Conservation (phyloP, 2,797 vertebrate species). For the Mus minutoides region DNA sequence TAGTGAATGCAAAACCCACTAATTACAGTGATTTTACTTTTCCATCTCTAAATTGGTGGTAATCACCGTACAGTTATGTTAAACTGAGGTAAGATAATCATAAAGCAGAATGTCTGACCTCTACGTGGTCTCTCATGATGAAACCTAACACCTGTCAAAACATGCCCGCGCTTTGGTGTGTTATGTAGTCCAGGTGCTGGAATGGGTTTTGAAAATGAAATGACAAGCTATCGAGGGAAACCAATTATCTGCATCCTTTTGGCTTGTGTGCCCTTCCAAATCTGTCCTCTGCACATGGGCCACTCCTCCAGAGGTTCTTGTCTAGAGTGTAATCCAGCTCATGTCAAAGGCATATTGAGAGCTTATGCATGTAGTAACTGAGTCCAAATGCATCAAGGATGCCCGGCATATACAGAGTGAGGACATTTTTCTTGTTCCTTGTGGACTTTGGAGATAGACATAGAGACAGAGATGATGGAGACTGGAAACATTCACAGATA, state of each 20-base stretch:
- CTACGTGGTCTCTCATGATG: background rate
- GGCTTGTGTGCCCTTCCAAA: background rate
- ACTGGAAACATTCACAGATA: background rate
- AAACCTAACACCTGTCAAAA: slow-evolving; percentile 58
- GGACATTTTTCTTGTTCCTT: background rate
- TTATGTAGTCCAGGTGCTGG: background rate
- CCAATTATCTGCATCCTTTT: background rate
- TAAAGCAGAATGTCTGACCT: slow-evolving; percentile 16
- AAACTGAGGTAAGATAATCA: slow-evolving; percentile 61
- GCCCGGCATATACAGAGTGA: background rate
- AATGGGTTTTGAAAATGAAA: background rate
- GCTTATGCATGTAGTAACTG: background rate
- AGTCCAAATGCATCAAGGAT: background rate
- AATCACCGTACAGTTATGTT: slow-evolving; percentile 55
- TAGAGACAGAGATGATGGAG: background rate
- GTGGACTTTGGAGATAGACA: background rate
- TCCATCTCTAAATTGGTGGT: slow-evolving; percentile 51
- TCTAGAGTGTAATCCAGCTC: background rate
- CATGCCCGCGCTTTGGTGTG: background rate
- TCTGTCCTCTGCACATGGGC: background rate
- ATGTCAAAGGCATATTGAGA: background rate
- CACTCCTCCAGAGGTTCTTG: background rate
- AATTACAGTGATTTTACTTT: slow-evolving; percentile 55
- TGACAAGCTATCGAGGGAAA: background rate
- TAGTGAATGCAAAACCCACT: slow-evolving; percentile 54